Conservation (phyloP, 1,140 invertebrate species). For the Schlechtendalia chinensis region DNA sequence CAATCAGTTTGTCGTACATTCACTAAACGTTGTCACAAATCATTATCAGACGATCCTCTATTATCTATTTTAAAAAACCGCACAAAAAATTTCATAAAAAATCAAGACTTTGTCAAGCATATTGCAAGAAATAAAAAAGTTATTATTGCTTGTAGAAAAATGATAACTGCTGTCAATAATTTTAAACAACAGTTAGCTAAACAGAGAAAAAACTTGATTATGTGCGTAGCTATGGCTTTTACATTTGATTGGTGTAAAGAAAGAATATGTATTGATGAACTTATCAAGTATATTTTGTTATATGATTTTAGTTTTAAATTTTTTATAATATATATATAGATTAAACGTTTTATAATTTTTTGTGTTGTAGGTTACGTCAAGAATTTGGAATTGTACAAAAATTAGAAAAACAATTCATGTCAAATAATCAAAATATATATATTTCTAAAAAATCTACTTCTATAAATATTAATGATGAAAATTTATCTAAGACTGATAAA, state of each 20-base stretch:
- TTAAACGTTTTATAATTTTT: not conserved
- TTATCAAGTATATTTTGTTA: conserved; percentile 56
- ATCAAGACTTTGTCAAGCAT: conserved; percentile 23
- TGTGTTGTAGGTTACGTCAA: conserved; percentile 18
- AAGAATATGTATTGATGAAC: conserved; percentile 59
- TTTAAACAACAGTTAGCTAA: conserved; percentile 19
- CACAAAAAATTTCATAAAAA: conserved; percentile 18
- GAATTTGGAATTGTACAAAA: conserved; percentile 48
- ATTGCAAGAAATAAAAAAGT: conserved; percentile 4
- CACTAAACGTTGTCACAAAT: not conserved
- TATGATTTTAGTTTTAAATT: not conserved
- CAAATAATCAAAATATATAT: not conserved
- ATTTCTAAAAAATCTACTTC: not conserved
- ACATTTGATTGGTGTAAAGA: conserved; percentile 62
- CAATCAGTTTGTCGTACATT: conserved; percentile 10
- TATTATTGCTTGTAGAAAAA: conserved; percentile 34
- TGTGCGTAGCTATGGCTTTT: conserved; percentile 36
- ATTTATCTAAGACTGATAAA: not conserved
- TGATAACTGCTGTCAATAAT: conserved; percentile 10
- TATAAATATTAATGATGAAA: not conserved
- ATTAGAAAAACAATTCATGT: conserved; percentile 33
- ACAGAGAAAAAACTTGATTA: conserved; percentile 25
- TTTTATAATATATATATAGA: not conserved
- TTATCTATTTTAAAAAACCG: conserved; percentile 25
- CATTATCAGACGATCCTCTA: conserved; percentile 14